Evolutionary conservation across 2,797 vertebrate species (phyloP), one percentile per base, ranked within the genome.

Genomic region (Otolemur crassicaudatus): DNA sequence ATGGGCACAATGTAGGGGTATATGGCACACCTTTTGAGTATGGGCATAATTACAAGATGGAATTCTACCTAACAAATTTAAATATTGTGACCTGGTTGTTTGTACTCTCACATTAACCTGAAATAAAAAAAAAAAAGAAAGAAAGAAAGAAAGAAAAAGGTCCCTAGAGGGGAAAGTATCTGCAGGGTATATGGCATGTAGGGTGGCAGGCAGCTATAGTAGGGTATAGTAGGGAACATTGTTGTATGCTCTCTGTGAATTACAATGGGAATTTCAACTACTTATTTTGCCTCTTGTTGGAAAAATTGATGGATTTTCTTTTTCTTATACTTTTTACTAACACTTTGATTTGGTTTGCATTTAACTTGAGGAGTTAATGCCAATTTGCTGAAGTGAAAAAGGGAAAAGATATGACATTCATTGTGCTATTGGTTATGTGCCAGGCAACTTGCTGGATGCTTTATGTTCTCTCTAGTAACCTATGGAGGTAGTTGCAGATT

Each of bases 401-500:
- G 19, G n/a, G 87, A 76, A 93, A 94, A 92, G 69, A 83, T 75
- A 63, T 0, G 19, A 29, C 11, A 40, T 37, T 53, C 40, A 25
- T 87, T 23, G 7, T 63, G 27, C n/a, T 76, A 23, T n/a, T 76
- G 22, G 72, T 95, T 88, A 34, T 37, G n/a, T 56, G 16, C 13
- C n/a, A 81, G 91, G 37, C 63, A 83, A 22, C 67, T 23, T 7
- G 34, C 69, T 83, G 31, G 34, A 70, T 92, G 56, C 40, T 94
- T 88, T 82, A n/a, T 85, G 31, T 93, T 83, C 70, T 70, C 83
- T 97, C 29, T 23, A 20, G 9, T 90, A 69, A 81, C 56, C 56
- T 81, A 85, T 67, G 89, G 69, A 82, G 58, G 56, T 23, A 63
- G 37, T 56, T 34, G 94, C 87, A 86, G 58, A 75, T 94, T 94